phyloP scores from a whole-genome alignment of 2,797 vertebrate species.

The Buphagus erythrorhynchus region DNA sequence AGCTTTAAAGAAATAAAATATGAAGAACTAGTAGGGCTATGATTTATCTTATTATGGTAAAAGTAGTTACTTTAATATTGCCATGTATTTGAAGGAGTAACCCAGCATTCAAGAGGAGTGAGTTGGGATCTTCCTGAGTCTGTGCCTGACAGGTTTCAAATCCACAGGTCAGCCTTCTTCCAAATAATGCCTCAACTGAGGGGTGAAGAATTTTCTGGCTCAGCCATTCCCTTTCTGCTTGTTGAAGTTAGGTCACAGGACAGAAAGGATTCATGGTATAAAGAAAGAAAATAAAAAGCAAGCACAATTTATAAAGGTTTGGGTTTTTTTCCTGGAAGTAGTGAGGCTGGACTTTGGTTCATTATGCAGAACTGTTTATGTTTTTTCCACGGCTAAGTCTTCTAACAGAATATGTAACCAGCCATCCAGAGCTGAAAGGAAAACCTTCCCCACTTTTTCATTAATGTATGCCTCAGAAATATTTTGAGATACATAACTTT shows the following conservation, averaged over 20 bases:
- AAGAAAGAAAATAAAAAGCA: background rate
- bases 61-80: background rate
- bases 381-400: background rate
- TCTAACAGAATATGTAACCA: background rate
- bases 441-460: background rate
- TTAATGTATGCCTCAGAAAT: background rate
- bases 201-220: background rate
- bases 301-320: background rate
- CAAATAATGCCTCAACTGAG: background rate
- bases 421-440: background rate
- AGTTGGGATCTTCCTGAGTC: background rate
- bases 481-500: background rate
- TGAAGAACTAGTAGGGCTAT: background rate
- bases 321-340: background rate
- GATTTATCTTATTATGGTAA: background rate
- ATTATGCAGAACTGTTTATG: background rate
- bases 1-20: background rate
- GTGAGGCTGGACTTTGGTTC: background rate
- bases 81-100: background rate
- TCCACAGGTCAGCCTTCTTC: background rate
- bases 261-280: background rate
- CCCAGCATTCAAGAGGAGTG: fast-evolving
- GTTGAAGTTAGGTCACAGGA: background rate
- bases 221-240: background rate
- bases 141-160: background rate